Conservation (phyloP, 2,113 vertebrate genomes). For the Stercorarius parasiticus region DNA sequence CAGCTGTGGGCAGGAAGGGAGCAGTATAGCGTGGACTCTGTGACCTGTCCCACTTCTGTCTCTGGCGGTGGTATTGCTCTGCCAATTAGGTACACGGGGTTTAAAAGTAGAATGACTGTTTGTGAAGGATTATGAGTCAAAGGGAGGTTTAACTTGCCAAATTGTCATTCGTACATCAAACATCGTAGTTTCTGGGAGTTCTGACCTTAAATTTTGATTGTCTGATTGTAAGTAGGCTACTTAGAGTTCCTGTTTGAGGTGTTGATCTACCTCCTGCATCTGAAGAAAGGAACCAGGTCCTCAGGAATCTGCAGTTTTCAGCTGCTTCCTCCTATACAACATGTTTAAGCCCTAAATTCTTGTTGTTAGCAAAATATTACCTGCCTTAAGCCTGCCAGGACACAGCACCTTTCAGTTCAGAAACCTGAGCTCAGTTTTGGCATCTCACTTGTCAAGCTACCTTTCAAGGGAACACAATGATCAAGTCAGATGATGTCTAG, state of each 20-base stretch:
- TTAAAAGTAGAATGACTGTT: not conserved
- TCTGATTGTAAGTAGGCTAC: not conserved
- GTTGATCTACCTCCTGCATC: not conserved
- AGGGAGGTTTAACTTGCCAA: not conserved
- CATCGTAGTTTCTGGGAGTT: not conserved
- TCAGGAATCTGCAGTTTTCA: not conserved
- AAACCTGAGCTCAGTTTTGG: conserved; percentile 3
- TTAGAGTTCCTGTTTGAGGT: not conserved
- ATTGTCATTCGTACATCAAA: not conserved
- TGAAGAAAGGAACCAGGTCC: not conserved
- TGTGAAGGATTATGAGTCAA: not conserved
- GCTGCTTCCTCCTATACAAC: not conserved
- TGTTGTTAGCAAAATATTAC: not conserved
- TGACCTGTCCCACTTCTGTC: not conserved
- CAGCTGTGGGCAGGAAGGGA: not conserved
- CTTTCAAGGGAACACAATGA: not conserved
- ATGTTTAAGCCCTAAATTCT: not conserved
- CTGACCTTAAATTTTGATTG: not conserved
- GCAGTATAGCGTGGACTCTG: fast-evolving
- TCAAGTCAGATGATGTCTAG: not conserved
- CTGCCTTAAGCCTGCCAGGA: not conserved
- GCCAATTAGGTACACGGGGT: not conserved
- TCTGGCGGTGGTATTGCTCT: not conserved
- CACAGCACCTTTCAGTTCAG: not conserved
- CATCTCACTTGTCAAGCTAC: not conserved